Evolutionary conservation across 2,888 invertebrate genomes (phyloP), one percentile per base, ranked within the genome.

Genomic region (Rhimphoctona megacephalus): DNA sequence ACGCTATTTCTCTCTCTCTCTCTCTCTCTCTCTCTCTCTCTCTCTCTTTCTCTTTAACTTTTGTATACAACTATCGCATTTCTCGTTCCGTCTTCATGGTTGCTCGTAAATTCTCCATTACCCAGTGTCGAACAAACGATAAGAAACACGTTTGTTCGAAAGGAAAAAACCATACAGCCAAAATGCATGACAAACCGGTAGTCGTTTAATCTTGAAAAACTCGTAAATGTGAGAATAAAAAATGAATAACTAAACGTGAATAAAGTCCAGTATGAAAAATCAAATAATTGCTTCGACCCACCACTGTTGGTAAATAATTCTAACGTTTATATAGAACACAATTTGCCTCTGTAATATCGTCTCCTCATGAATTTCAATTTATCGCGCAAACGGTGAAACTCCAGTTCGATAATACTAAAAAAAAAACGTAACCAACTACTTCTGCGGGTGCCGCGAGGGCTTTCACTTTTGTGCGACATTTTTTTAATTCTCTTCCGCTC

Each of bases 381-480:
- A 36, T 36, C 36, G 14, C 30, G 19, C 36, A 66, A 70, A 81
- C 57, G 80, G 76, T 80, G 64, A 81, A 64, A 76, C 69, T 64
- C 36, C 25, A 7, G 9, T 52, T 43, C 19, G 85, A 72, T 70
- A 64, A 80, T 30, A 52, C 19, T 36, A 54, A 67, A 67, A 22
- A 33, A 14, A 30, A 25, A 46, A n/a, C 43, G 70, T 39, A 74
- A 80, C 36, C 54, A 74, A 52, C 49, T 39, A 57, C 57, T 57
- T 57, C 5, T 74, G 85, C 82, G 83, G 80, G 83, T 54, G 39
- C 73, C 77, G 25, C 39, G 82, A 74, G 77, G 54, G 72, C 81
- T 83, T 83, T 83, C 83, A 83, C 83, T 83, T 83, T 80, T 73
- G 14, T 49, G 57, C 22, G 49, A 57, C 39, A 72, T 52, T 52